These are phyloP conservation scores for Chromobotia macracanthus DNA, from an alignment of 2,797 vertebrate genomes.

Conservation along the genomic window DNA sequence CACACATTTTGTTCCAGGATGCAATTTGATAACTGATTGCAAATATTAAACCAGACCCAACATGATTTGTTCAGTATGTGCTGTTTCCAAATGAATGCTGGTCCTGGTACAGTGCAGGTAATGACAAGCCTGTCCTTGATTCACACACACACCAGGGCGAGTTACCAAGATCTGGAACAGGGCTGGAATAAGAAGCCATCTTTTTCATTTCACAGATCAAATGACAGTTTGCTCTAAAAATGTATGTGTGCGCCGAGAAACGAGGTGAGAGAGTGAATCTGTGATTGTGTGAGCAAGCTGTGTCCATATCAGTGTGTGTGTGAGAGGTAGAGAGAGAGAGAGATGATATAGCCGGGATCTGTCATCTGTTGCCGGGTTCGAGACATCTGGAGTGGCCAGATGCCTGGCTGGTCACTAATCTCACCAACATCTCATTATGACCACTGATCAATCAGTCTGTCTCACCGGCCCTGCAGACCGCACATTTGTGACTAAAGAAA, in stretches of 20 bases:
- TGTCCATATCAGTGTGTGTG: constrained; percentile 3
- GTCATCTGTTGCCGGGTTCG: constrained; percentile 34
- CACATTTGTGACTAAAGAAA: constrained; percentile 38
- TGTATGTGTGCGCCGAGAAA: constrained; percentile 21
- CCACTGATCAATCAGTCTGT: constrained; percentile 49
- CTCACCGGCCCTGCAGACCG: constrained; percentile 4
- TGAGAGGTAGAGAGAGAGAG: constrained; percentile 24
- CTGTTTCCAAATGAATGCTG: constrained; percentile 25
- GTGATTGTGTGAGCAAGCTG: neutral
- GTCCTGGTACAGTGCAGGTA: constrained; percentile 14
- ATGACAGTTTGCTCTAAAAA: constrained; percentile 38
- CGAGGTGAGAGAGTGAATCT: neutral
- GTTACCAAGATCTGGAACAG: constrained; percentile 35
- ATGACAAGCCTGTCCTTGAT: constrained; percentile 37
- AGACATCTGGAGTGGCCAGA: constrained; percentile 57
- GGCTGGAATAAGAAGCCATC: constrained; percentile 43
- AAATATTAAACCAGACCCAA: constrained; percentile 24
- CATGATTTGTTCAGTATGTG: constrained; percentile 21
- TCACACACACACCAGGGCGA: neutral
- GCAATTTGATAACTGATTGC: constrained; percentile 11
- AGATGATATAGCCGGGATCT: constrained; percentile 29
- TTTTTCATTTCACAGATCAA: constrained; percentile 49
- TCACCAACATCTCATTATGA: constrained; percentile 53
- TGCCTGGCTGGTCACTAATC: constrained; percentile 48
- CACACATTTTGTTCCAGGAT: neutral